Evolutionary conservation across 1,140 invertebrate genomes (phyloP).

Genomic region (Araneus ventricosus): DNA sequence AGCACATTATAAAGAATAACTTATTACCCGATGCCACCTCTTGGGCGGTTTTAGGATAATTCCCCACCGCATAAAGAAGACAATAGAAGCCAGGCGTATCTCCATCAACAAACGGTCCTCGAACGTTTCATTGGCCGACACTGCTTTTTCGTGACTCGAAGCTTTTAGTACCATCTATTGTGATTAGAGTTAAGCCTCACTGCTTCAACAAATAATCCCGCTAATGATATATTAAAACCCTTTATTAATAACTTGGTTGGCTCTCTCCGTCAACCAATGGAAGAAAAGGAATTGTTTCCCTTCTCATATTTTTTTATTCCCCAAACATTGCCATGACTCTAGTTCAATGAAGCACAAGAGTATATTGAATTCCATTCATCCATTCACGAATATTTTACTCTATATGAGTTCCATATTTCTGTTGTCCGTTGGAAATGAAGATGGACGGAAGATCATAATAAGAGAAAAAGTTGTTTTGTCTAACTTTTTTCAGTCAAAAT

Average conservation of each 20-base stretch:
- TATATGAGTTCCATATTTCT: neutral
- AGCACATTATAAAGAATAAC: neutral
- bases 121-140: constrained; percentile 48
- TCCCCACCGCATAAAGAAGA: constrained; percentile 17
- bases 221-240: constrained; percentile 74
- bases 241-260: constrained; percentile 75
- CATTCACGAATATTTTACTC: neutral
- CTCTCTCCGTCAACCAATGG: constrained; percentile 43
- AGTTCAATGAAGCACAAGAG: constrained; percentile 12
- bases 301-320: neutral
- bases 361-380: neutral
- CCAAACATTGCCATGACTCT: neutral
- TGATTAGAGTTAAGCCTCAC: constrained; percentile 67
- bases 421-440: neutral
- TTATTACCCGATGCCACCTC: neutral
- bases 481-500: constrained; percentile 15
- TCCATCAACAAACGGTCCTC: constrained; percentile 33
- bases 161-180: constrained; percentile 67
- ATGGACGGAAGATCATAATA: neutral
- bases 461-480: neutral
- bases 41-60: constrained; percentile 26
- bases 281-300: neutral
- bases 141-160: constrained; percentile 54
- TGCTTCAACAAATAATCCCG: constrained; percentile 70
- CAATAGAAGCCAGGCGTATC: constrained; percentile 58